Percentiles rank a stretch among this genome's conserved stretches.
Evolutionary conservation across 1,140 invertebrate species (phyloP).

Genomic region (Phortica variegata): DNA sequence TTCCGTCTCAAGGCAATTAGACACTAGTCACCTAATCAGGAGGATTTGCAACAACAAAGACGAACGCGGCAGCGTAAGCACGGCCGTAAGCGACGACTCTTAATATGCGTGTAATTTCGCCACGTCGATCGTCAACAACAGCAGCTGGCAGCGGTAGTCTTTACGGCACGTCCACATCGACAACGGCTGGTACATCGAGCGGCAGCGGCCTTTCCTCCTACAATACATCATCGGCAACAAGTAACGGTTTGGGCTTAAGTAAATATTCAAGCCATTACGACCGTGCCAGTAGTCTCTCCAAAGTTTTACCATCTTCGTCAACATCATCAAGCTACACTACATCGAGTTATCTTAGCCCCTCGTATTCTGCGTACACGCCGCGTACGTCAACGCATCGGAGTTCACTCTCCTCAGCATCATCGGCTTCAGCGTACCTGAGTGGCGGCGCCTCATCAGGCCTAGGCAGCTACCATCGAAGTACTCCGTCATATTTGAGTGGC

Average conservation of each 20-base stretch:
- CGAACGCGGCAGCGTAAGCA: conserved; percentile 28
- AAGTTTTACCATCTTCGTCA: conserved; percentile 30
- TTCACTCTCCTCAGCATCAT: conserved; percentile 22
- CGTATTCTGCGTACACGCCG: conserved; percentile 28
- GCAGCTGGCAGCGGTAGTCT: conserved; percentile 52
- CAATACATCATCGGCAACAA: conserved; percentile 6
- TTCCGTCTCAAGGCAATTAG: conserved; percentile 11
- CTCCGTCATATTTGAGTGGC: conserved; percentile 35
- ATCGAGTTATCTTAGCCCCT: conserved; percentile 14
- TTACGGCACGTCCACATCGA: conserved; percentile 44
- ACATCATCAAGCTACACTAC: conserved; percentile 18
- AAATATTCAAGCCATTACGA: conserved; percentile 40
- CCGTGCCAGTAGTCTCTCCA: conserved; percentile 45
- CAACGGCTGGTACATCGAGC: conserved; percentile 24
- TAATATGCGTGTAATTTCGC: conserved; percentile 58
- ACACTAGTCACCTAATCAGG: not conserved
- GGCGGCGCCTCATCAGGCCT: conserved; percentile 35
- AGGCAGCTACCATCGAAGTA: conserved; percentile 32
- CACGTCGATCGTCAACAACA: conserved; percentile 55
- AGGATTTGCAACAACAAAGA: not conserved
- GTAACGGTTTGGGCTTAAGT: conserved; percentile 26
- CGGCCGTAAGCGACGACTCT: conserved; percentile 9
- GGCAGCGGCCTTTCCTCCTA: conserved; percentile 14
- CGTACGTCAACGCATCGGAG: conserved; percentile 27
- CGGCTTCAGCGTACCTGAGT: conserved; percentile 28